phyloP scores from a whole-genome alignment of 2,113 vertebrate species.

The Sclerurus mexicanus region DNA sequence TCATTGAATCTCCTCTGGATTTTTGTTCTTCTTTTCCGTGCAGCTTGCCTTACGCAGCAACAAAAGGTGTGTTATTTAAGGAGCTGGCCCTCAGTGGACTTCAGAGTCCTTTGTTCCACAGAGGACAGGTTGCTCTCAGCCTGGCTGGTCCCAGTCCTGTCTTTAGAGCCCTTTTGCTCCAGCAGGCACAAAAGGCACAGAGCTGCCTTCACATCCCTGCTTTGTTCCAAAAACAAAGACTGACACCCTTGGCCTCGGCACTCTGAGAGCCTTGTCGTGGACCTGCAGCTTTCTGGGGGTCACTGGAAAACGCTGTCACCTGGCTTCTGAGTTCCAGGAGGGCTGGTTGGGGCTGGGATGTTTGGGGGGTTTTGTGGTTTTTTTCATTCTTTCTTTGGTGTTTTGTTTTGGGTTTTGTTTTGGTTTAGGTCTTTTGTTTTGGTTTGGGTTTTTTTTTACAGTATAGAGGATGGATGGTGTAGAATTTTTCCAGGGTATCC shows the following conservation, averaged over 20 bases:
- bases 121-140: neutral
- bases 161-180: neutral
- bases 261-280: neutral
- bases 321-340: neutral
- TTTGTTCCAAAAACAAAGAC: neutral
- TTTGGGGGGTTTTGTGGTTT: too few relatives aligned
- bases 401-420: neutral
- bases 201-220: neutral
- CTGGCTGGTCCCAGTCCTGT: neutral
- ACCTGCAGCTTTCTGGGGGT: neutral
- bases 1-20: neutral
- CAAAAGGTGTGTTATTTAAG: neutral
- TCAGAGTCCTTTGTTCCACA: neutral
- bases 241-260: neutral
- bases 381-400: neutral
- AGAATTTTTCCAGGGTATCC: neutral
- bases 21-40: neutral
- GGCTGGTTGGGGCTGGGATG: neutral
- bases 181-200: neutral
- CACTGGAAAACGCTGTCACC: neutral
- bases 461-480: neutral
- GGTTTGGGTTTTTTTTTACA: neutral
- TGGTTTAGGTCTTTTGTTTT: too few relatives aligned
- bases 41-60: neutral
- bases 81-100: neutral